Evolutionary conservation across 2,888 invertebrate species (phyloP), one percentile per base, ranked within the genome.

Genomic region (Pristionchus arcanus): DNA sequence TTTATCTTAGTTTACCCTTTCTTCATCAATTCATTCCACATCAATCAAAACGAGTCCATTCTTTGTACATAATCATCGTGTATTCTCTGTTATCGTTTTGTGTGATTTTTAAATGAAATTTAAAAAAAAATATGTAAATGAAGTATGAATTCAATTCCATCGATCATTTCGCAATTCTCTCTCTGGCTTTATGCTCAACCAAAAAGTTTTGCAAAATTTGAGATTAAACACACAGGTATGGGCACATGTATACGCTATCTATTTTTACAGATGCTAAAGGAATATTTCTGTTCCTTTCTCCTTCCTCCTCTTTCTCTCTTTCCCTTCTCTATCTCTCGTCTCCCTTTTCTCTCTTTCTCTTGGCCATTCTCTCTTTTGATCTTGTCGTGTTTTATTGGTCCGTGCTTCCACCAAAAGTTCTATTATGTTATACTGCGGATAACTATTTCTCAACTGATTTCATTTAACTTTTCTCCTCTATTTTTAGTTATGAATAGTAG

Each of bases 51-150:
- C 81, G 81, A 53, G 81, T 81, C 28, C 11, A 11, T 81, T n/a
- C 15, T 28, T n/a, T 81, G 81, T 53, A 81, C 81, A 81, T 81
- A 81, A 49, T 81, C 49, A 53, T 81, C 81, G 49, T 34, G 81
- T 81, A 81, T 28, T 42, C 74, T 21, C 71, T 53, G 15, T 42
- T 49, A 9, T 77, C 16, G 16, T 77, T 77, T 37, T 19, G 0
- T 77, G 63, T 63, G 25, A 2, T n/a, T n/a, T n/a, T 63, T 63
- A 25, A 63, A 63, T 63, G n/a, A 63, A n/a, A 63, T 21, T 21
- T 55, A 21, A 11, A 53, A 11, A 53, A 53, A 7, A 53, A 7
- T 11, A 15, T 53, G 9, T 11, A 53, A 53, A 53, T 53, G 9
- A 53, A 9, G 11, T 7, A 49, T 49, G 42, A 49, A 49, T 49